phyloP scores from a whole-genome alignment of 2,888 invertebrate species.

The Idaea dimidiata region DNA sequence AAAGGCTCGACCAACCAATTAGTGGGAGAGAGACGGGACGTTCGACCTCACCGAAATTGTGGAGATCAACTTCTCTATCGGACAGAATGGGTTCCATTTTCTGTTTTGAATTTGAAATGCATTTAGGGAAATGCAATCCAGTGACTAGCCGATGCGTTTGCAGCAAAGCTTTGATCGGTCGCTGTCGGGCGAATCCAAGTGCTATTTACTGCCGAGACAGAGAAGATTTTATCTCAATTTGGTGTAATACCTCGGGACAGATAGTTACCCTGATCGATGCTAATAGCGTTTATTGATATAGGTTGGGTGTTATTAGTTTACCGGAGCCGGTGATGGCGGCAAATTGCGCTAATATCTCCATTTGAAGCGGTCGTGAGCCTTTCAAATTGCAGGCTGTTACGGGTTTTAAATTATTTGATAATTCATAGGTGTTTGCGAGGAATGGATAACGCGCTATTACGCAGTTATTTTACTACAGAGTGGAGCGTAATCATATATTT shows the following conservation, averaged over 20 bases:
- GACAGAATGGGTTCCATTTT: slow-evolving; percentile 22
- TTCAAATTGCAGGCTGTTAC: slow-evolving; percentile 61
- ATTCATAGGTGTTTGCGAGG: slow-evolving; percentile 38
- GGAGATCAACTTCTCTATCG: slow-evolving; percentile 7
- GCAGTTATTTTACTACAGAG: slow-evolving; percentile 13
- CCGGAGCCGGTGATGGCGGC: slow-evolving; percentile 36
- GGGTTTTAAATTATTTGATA: slow-evolving; percentile 66
- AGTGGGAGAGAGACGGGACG: slow-evolving; percentile 53
- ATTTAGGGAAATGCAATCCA: slow-evolving; percentile 11
- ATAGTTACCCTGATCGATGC: slow-evolving; percentile 72
- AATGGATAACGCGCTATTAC: slow-evolving; percentile 25
- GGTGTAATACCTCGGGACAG: slow-evolving; percentile 60
- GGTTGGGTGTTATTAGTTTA: slow-evolving; percentile 64
- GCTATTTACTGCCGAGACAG: slow-evolving; percentile 54
- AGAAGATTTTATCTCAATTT: slow-evolving; percentile 68
- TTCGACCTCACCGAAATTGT: slow-evolving; percentile 24
- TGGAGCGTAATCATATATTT: neutral
- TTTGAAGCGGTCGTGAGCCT: slow-evolving; percentile 60
- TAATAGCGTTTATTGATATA: slow-evolving; percentile 79
- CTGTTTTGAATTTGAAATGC: slow-evolving; percentile 23
- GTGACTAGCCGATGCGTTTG: slow-evolving; percentile 10
- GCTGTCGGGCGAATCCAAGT: slow-evolving; percentile 29
- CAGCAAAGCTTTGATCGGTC: slow-evolving; percentile 17
- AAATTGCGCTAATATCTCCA: slow-evolving; percentile 68
- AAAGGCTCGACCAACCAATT: slow-evolving; percentile 65